Evolutionary conservation across 2,113 vertebrate species (phyloP), one percentile per base, ranked within the genome.

Genomic region (Pluvialis apricaria): DNA sequence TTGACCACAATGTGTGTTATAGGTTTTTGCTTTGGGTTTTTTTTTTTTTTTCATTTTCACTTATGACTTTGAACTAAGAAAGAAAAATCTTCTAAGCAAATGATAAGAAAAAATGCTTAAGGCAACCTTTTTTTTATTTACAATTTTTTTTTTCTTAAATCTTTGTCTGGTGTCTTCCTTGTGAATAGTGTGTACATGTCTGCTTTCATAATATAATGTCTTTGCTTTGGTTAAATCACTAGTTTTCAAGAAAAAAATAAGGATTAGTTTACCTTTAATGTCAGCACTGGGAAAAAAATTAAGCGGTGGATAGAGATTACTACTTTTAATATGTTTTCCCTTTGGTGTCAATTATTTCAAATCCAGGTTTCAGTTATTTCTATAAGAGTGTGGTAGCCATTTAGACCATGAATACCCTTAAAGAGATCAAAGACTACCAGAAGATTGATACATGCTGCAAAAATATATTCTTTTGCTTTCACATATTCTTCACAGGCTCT

Each of bases 261-360:
- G 60, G 83, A 96, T 97, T 93, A 91, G 25, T 95, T 96, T 93
- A 94, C 68, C 69, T 97, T 97, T 97, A 97, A 93, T 91, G 79
- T 97, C 3, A 10, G 40, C 40, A 82, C 34, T 94, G 88, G 76
- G 90, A 95, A 96, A 92, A 87, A 83, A 85, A 94, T 52, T 95
- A 95, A 86, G 47, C 13, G 6, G n/a, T 94, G 73, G 68, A 92
- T 95, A 95, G 94, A 97, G 86, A 97, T 96, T 93, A 87, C 77
- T 90, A 93, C 61, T 87, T 97, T 97, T 96, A 97, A 96, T 94
- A 95, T 92, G 89, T 97, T 98, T 98, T 98, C 97, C 97, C 97
- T 97, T 97, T 94, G 95, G 97, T 98, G 78, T 97, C 97, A 98
- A 98, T 98, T 98, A 98, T 97, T 98, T 98, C 95, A 97, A 98